Evolutionary conservation across 2,797 vertebrate species (phyloP).

Genomic region (Scarus forsteni): DNA sequence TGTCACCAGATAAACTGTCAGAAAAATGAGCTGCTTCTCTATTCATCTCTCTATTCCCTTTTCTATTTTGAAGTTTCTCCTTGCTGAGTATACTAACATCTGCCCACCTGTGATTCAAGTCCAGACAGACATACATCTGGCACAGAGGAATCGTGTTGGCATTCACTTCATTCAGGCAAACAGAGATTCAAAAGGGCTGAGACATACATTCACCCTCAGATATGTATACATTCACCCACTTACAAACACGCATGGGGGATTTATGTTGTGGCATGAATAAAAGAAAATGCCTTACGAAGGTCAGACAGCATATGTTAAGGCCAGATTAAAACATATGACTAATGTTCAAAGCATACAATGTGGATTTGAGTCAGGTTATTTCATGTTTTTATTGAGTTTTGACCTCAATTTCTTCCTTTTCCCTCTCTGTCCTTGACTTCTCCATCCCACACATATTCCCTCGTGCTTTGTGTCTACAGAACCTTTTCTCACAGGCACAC

Average conservation of each 20-base stretch:
- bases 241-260: background rate
- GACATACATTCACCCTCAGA: background rate
- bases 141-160: background rate
- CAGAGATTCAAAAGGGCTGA: background rate
- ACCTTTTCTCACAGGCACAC: background rate
- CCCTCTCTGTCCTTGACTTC: constrained; percentile 16
- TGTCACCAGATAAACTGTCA: constrained; percentile 69
- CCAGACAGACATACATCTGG: constrained; percentile 5
- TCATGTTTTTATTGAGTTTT: constrained; percentile 12
- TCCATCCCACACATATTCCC: constrained; percentile 2
- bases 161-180: background rate
- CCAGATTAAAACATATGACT: background rate
- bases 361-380: constrained; percentile 2
- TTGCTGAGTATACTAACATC: constrained; percentile 21
- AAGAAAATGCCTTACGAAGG: background rate
- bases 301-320: background rate
- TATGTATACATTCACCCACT: background rate
- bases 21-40: constrained; percentile 40
- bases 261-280: background rate
- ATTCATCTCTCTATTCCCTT: constrained; percentile 28
- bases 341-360: background rate
- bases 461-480: background rate
- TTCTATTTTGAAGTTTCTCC: constrained; percentile 21
- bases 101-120: constrained; percentile 33
- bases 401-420: constrained; percentile 3